Percentiles rank a stretch among this genome's conserved stretches.
Conservation (phyloP, 2,113 vertebrate species). For the Plotosus lineatus region DNA sequence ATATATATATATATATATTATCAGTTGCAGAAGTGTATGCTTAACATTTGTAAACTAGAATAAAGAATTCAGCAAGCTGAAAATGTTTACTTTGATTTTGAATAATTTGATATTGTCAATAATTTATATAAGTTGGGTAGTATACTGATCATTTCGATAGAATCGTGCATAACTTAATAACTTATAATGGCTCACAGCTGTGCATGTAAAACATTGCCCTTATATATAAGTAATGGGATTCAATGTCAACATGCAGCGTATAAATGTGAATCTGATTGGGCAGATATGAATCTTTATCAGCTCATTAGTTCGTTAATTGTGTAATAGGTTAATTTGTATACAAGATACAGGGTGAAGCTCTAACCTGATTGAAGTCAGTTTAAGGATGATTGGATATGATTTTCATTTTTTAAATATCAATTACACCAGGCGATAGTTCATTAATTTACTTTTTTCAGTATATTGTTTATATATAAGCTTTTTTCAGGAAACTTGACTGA, state of each 20-base stretch:
- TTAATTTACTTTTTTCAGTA: not conserved
- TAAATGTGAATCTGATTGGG: not conserved
- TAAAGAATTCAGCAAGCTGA: not conserved
- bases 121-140: not conserved
- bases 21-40: no score
- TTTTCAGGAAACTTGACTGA: not conserved
- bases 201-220: not conserved
- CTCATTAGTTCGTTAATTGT: not conserved
- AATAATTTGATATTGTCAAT: not conserved
- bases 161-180: not conserved
- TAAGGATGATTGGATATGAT: not conserved
- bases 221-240: not conserved
- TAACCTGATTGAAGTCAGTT: not conserved
- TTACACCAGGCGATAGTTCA: not conserved
- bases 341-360: not conserved
- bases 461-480: not conserved
- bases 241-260: not conserved
- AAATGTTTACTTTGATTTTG: not conserved
- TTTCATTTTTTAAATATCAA: not conserved
- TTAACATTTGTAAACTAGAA: not conserved
- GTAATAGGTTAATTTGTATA: not conserved
- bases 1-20: no score
- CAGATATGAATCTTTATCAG: not conserved
- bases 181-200: not conserved
- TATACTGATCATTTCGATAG: not conserved